Conservation (phyloP, 92 coral and sea anemone species). For the Ricordea florida region DNA sequence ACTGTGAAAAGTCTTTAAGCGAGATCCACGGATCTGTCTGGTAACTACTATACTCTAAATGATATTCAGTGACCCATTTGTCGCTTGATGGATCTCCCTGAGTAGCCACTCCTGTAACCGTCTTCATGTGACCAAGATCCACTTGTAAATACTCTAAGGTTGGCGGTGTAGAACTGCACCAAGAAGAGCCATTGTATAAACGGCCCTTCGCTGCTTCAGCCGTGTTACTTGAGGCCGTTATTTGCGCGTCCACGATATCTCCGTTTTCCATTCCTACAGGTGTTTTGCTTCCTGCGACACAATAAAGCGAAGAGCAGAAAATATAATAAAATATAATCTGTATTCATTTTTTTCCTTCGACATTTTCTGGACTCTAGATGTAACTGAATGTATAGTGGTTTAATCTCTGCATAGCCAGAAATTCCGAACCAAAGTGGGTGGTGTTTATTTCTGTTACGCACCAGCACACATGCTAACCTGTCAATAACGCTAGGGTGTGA, state of each 20-base stretch:
- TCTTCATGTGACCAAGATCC: not conserved
- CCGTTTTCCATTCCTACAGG: constrained; percentile 18
- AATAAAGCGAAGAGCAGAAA: not conserved
- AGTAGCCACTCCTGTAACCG: not conserved
- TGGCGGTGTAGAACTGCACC: not conserved
- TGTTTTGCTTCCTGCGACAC: constrained; percentile 5
- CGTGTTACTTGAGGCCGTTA: constrained; percentile 19
- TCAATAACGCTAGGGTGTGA: too few relatives aligned
- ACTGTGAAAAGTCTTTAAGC: too few relatives aligned
- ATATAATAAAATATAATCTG: too few relatives aligned
- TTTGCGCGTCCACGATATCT: constrained; percentile 1
- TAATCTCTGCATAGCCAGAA: too few relatives aligned
- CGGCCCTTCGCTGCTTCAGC: not conserved
- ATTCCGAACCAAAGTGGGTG: too few relatives aligned
- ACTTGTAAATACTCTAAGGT: not conserved
- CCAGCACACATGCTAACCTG: too few relatives aligned
- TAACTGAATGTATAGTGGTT: too few relatives aligned
- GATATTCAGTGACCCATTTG: not conserved
- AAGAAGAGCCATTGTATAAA: not conserved
- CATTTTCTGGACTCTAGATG: too few relatives aligned
- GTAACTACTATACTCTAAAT: too few relatives aligned
- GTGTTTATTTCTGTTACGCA: too few relatives aligned
- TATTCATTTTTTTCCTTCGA: too few relatives aligned
- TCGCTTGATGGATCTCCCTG: not conserved
- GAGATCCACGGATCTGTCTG: too few relatives aligned